A percentile compares a stretch with the other conserved stretches of the same genome.
Conservation (phyloP, 2,113 vertebrate genomes). For the Hiodon alosoides region DNA sequence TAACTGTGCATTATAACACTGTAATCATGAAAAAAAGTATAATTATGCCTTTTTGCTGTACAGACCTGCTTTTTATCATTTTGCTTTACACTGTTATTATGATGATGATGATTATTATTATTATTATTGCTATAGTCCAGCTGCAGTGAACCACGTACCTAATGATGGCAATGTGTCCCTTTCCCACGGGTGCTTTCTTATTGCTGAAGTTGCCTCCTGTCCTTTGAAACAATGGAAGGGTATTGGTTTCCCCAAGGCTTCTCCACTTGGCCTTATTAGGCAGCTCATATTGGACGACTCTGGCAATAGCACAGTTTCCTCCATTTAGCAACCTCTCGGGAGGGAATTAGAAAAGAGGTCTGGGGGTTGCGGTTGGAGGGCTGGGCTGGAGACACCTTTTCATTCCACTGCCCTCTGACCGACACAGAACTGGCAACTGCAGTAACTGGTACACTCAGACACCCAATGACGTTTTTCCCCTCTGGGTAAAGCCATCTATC, state of each 20-base stretch:
- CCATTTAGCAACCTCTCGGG: constrained; percentile 15
- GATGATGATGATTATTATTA: too few species aligned
- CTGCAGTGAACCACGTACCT: neutral
- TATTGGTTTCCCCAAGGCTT: constrained; percentile 26
- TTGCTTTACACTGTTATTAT: too few species aligned
- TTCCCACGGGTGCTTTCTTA: neutral
- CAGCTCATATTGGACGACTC: neutral
- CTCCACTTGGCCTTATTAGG: constrained; percentile 24
- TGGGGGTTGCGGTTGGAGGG: neutral
- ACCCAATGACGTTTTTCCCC: too few species aligned
- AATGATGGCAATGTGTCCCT: neutral
- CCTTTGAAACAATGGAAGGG: constrained; percentile 26
- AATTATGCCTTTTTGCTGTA: too few species aligned
- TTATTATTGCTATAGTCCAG: neutral
- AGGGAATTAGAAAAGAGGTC: neutral
- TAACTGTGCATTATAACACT: too few species aligned
- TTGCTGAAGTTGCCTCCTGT: constrained; percentile 4
- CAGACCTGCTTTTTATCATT: too few species aligned
- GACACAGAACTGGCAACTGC: too few species aligned
- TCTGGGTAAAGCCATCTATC: too few species aligned
- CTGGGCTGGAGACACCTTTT: neutral
- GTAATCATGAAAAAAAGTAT: too few species aligned
- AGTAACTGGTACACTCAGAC: too few species aligned
- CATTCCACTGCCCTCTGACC: too few species aligned
- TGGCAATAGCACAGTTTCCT: constrained; percentile 22